Base-by-base conservation (phyloP, 2,888 invertebrate species). In the Drosophila prostipennis region DNA sequence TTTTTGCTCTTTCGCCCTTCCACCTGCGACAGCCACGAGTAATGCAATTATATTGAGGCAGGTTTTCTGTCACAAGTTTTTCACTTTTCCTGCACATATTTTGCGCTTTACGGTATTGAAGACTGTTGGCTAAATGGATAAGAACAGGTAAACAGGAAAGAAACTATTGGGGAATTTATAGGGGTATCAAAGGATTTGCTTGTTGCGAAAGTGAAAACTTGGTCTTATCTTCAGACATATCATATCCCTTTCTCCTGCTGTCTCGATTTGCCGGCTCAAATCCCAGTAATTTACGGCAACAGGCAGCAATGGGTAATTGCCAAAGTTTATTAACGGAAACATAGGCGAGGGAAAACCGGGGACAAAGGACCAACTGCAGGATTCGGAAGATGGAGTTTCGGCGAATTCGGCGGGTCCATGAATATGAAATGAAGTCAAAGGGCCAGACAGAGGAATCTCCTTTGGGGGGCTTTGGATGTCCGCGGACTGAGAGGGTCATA, bases 21-120 rank as follows among this genome's bases (percentile, higher is more conserved):
- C 68, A 72, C 63, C 68, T 67, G 64, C 75, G 82, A 77, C 86
- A 86, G 83, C 72, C 74, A 74, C 78, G 74, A 87, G 88, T 83
- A 83, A 83, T 86, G 88, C 87, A 83, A 83, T 83, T 83, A 83
- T 72, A 83, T 78, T 87, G 78, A 70, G 83, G 83, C 78, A 83
- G 83, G 78, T 73, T 85, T 78, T 74, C 64, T 74, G 72, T 81
- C 72, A 68, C 70, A 79, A 73, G 54, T 82, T 79, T 72, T 72
- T 69, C 80, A 73, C 67, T 77, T 73, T 67, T 42, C 19, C 37
- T 3, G 23, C 23, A 59, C 49, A 60, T 57, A 45, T 52, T 59
- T 65, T 52, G 63, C 75, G 72, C 69, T 73, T 77, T 73, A 75
- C 58, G 54, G 60, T 75, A 85, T 82, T 82, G 70, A 68, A 48